Conservation (phyloP, 35 echinoderm and acorn worm species). For the Heliocidaris erythrogramma region DNA sequence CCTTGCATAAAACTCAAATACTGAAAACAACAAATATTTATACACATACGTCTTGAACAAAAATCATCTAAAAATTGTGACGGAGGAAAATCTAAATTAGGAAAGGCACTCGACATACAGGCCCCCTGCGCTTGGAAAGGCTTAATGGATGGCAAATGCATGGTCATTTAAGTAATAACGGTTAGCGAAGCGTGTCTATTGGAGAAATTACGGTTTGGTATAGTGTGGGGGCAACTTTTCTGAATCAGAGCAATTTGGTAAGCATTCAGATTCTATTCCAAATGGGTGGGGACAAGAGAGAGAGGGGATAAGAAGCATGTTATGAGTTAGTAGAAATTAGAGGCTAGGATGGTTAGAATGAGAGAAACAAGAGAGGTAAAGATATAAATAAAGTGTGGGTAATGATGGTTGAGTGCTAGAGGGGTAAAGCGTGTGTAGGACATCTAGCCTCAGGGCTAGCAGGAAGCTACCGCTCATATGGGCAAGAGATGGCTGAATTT, state of each 20-base stretch:
- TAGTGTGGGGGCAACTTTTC: not conserved
- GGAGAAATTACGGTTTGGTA: constrained; percentile 34
- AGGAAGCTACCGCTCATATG: not conserved
- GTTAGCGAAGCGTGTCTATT: constrained; percentile 37
- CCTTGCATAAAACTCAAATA: not conserved
- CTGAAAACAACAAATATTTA: not conserved
- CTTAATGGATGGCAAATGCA: constrained; percentile 33
- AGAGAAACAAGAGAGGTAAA: not conserved
- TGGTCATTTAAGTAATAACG: constrained; percentile 43
- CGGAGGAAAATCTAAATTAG: constrained; percentile 19
- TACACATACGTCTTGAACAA: not conserved
- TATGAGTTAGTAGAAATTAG: not conserved
- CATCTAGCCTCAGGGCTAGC: not conserved
- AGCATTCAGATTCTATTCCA: not conserved
- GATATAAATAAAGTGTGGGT: not conserved
- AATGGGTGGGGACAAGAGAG: constrained; percentile 6
- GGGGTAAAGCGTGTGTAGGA: not conserved
- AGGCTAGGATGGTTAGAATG: too few relatives aligned
- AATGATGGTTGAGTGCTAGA: not conserved
- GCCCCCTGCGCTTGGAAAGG: not conserved
- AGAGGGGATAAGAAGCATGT: not conserved
- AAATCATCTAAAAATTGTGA: not conserved
- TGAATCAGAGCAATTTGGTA: constrained; percentile 15
- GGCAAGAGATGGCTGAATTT: not conserved
- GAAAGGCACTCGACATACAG: constrained; percentile 17